Percentiles rank a stretch among this genome's conserved stretches.
Conservation (phyloP, 2,888 invertebrate genomes). For the Craniophora ligustri region DNA sequence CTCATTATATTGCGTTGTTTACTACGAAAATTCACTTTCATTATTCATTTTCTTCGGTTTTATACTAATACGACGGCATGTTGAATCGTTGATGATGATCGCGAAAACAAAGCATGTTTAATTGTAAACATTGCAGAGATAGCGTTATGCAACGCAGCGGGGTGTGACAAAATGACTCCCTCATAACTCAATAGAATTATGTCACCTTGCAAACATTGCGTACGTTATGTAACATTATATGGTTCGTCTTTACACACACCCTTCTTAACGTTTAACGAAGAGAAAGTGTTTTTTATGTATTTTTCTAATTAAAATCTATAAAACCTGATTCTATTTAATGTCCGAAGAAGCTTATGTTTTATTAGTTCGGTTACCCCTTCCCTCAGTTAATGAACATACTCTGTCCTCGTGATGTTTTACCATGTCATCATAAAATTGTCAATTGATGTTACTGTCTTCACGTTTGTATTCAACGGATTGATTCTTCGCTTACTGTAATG, state of each 20-base stretch:
- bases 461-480: slow-evolving; percentile 18
- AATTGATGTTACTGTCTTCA: slow-evolving; percentile 20
- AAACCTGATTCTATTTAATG: slow-evolving; percentile 22
- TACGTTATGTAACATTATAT: slow-evolving; percentile 1
- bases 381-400: slow-evolving; percentile 4
- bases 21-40: slow-evolving; percentile 16
- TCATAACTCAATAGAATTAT: slow-evolving; percentile 20
- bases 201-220: slow-evolving; percentile 27
- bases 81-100: slow-evolving; percentile 8
- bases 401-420: slow-evolving; percentile 16
- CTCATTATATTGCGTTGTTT: slow-evolving; percentile 20
- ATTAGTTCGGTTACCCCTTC: slow-evolving; percentile 50
- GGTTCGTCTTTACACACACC: background rate
- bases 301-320: slow-evolving; percentile 19
- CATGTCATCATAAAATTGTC: slow-evolving; percentile 18
- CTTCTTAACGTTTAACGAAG: slow-evolving; percentile 1
- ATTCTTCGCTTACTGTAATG: slow-evolving; percentile 23
- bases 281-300: slow-evolving; percentile 19
- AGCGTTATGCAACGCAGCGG: slow-evolving; percentile 41
- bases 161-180: slow-evolving; percentile 27
- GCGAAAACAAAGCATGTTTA: slow-evolving; percentile 32
- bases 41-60: slow-evolving; percentile 20
- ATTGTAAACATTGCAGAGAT: slow-evolving; percentile 46
- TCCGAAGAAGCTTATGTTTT: slow-evolving; percentile 22
- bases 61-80: slow-evolving; percentile 1